Conservation (phyloP, 2,113 vertebrate genomes). For the Pterocles burchelli region DNA sequence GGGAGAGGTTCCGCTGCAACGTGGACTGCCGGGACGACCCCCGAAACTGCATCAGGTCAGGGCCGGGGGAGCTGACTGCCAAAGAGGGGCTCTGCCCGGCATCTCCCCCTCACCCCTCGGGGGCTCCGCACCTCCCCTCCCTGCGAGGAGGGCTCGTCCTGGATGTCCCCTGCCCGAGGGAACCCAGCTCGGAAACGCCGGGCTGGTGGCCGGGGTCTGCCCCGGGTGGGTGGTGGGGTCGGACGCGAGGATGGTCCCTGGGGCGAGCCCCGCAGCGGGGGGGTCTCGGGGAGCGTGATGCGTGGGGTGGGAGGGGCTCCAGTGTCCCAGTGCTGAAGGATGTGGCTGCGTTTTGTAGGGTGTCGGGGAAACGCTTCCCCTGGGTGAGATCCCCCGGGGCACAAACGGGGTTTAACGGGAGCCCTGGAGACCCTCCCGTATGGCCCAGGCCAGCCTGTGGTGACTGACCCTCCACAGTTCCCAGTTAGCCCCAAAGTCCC, state of each 20-base stretch:
- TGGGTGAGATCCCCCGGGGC: rapidly evolving
- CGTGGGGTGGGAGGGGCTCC: background rate
- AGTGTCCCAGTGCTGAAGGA: too few species aligned
- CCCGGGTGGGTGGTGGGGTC: too few species aligned
- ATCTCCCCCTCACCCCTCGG: background rate
- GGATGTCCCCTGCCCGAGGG: background rate
- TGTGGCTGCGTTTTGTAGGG: background rate
- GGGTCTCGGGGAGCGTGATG: background rate
- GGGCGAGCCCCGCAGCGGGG: background rate
- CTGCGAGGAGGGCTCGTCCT: background rate
- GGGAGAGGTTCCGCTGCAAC: slow-evolving; percentile 93
- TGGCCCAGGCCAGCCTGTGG: background rate
- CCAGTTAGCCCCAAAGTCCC: rapidly evolving
- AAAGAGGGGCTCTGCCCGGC: background rate
- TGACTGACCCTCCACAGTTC: background rate
- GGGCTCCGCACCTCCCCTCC: background rate
- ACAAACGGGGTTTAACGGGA: rapidly evolving
- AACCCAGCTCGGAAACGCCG: background rate
- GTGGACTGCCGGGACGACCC: slow-evolving; percentile 84
- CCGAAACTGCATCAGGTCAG: slow-evolving; percentile 90
- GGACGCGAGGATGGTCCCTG: too few species aligned
- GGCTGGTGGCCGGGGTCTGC: background rate
- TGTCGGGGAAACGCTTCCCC: rapidly evolving
- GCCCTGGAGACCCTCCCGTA: rapidly evolving
- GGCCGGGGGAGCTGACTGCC: background rate